Conservation (phyloP, 2,797 vertebrate species). For the Acropternis orthonyx region DNA sequence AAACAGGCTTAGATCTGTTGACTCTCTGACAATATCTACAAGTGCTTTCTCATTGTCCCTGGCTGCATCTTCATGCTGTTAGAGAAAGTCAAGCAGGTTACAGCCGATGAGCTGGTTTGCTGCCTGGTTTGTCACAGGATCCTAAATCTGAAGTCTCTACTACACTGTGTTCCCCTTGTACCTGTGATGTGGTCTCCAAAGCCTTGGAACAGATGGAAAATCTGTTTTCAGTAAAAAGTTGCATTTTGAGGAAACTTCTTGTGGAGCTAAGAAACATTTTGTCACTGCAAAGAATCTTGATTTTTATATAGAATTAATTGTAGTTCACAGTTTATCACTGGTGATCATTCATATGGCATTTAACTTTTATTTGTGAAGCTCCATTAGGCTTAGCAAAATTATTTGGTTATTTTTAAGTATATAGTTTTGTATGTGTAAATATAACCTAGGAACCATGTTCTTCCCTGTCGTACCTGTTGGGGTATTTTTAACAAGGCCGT, state of each 20-base stretch:
- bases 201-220: neutral
- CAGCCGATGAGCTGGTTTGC: neutral
- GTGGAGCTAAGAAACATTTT: neutral
- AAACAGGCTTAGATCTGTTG: neutral
- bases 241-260: neutral
- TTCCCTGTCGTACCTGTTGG: neutral
- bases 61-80: neutral
- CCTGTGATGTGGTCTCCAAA: neutral
- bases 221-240: neutral
- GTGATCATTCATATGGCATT: neutral
- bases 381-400: neutral
- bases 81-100: neutral
- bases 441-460: neutral
- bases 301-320: neutral
- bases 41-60: neutral
- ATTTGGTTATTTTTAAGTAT: neutral
- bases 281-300: neutral
- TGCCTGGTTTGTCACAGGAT: neutral
- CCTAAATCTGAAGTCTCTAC: neutral
- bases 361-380: neutral
- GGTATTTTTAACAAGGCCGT: neutral
- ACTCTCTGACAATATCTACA: neutral
- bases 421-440: neutral
- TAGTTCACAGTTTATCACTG: neutral
- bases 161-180: neutral